Evolutionary conservation across 2,888 invertebrate species (phyloP).

Genomic region (Smittia sp.): DNA sequence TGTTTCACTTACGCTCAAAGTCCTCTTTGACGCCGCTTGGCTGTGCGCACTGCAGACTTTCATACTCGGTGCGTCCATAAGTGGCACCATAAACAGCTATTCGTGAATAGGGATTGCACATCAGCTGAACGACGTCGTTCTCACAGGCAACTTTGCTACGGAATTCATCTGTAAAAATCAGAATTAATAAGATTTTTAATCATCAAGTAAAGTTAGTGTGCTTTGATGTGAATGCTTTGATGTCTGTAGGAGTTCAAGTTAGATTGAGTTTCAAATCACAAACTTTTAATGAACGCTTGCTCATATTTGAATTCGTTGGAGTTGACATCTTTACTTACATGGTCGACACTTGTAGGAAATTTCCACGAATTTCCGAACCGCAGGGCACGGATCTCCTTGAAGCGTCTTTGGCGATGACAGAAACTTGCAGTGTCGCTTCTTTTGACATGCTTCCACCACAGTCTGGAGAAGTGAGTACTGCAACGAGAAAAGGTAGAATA

Average conservation of each 20-base stretch:
- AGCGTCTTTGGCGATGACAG: slow-evolving; percentile 83
- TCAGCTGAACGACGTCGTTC: slow-evolving; percentile 81
- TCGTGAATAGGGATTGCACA: slow-evolving; percentile 82
- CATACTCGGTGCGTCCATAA: slow-evolving; percentile 88
- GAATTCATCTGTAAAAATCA: slow-evolving; percentile 76
- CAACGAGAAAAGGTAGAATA: too few species aligned
- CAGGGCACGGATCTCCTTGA: slow-evolving; percentile 89
- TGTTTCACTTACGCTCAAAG: slow-evolving; percentile 45
- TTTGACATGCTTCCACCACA: slow-evolving; percentile 91
- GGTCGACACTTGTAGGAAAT: slow-evolving; percentile 96
- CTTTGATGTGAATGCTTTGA: too few species aligned
- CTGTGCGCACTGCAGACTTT: slow-evolving; percentile 85
- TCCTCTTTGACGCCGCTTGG: slow-evolving; percentile 83
- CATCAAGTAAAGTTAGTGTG: not conserved
- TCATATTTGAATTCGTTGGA: too few species aligned
- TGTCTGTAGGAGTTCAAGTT: too few species aligned
- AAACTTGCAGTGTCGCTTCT: slow-evolving; percentile 88
- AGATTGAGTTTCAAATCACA: too few species aligned
- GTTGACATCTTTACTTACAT: too few species aligned
- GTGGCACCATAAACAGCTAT: slow-evolving; percentile 91
- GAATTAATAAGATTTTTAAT: not conserved
- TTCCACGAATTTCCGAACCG: slow-evolving; percentile 87
- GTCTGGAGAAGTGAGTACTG: slow-evolving; percentile 91
- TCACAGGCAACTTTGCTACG: slow-evolving; percentile 91
- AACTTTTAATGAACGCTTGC: too few species aligned